Percentiles rank a stretch among this genome's conserved stretches.
Evolutionary conservation across 2,888 invertebrate species (phyloP).

Genomic region (Baronia brevicornis): DNA sequence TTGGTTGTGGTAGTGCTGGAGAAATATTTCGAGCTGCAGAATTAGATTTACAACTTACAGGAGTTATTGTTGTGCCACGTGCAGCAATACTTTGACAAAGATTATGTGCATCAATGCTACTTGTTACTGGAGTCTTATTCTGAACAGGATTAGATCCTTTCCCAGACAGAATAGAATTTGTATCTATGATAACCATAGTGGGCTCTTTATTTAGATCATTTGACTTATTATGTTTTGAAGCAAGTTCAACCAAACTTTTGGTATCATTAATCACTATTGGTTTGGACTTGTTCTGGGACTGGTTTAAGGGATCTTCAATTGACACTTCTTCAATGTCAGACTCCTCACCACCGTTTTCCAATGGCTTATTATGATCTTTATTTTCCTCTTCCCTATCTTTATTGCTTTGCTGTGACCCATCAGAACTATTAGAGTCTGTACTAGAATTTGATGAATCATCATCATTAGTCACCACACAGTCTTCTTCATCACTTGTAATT

Average conservation of each 20-base stretch:
- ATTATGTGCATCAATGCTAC: slow-evolving; percentile 49
- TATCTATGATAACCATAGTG: slow-evolving; percentile 88
- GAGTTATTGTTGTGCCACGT: slow-evolving; percentile 73
- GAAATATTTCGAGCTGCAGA: slow-evolving; percentile 23
- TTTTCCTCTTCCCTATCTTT: slow-evolving; percentile 71
- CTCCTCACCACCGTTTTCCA: slow-evolving; percentile 75
- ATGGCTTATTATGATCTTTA: slow-evolving; percentile 52
- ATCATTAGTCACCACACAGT: slow-evolving; percentile 69
- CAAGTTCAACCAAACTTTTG: slow-evolving; percentile 81
- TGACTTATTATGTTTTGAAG: slow-evolving; percentile 71
- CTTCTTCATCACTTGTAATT: slow-evolving; percentile 76
- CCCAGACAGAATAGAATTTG: slow-evolving; percentile 79
- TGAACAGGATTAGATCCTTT: slow-evolving; percentile 37
- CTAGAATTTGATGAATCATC: slow-evolving; percentile 74
- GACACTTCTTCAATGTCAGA: slow-evolving; percentile 81
- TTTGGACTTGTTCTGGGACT: slow-evolving; percentile 48
- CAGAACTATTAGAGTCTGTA: slow-evolving; percentile 75
- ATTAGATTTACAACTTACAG: slow-evolving; percentile 49
- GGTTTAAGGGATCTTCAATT: slow-evolving; percentile 79
- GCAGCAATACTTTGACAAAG: slow-evolving; percentile 68
- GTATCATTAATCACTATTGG: slow-evolving; percentile 84
- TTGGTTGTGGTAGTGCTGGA: slow-evolving; percentile 41
- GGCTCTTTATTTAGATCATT: slow-evolving; percentile 80
- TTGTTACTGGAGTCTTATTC: slow-evolving; percentile 35
- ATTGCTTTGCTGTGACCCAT: slow-evolving; percentile 63